phyloP scores from a whole-genome alignment of 1,140 invertebrate genomes.

The Ostrea edulis region DNA sequence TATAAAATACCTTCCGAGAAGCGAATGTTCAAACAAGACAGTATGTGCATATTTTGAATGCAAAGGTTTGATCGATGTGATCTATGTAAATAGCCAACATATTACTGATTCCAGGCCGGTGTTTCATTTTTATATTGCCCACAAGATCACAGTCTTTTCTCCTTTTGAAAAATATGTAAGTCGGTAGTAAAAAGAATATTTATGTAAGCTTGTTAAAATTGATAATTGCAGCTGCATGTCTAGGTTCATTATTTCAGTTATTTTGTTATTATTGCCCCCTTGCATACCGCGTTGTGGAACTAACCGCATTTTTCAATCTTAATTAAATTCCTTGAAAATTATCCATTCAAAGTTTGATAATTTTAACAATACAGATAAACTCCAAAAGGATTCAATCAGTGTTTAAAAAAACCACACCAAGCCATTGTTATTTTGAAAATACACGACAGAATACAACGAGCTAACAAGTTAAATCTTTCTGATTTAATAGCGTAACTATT shows the following conservation, averaged over 20 bases:
- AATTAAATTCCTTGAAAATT: conserved; percentile 24
- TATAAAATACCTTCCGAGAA: neutral
- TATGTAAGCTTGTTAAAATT: neutral
- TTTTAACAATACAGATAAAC: conserved; percentile 2
- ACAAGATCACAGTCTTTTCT: neutral
- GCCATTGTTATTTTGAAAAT: neutral
- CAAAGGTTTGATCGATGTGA: neutral
- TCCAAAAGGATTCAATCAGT: neutral
- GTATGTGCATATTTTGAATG: neutral
- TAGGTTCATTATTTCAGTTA: neutral
- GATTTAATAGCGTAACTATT: neutral
- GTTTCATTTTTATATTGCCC: neutral
- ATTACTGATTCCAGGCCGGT: neutral
- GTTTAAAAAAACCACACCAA: neutral
- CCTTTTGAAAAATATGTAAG: neutral
- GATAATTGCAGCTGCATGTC: neutral
- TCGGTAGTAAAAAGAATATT: neutral
- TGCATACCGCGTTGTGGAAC: neutral
- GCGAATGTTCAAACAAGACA: neutral
- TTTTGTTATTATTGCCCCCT: neutral
- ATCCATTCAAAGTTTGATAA: neutral
- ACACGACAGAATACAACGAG: neutral
- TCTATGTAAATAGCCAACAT: neutral
- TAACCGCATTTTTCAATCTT: conserved; percentile 1
- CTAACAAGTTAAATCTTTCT: neutral